These are phyloP conservation scores for Hozukius guyotensis DNA, from an alignment of 2,797 vertebrate genomes.

Conservation along the genomic window DNA sequence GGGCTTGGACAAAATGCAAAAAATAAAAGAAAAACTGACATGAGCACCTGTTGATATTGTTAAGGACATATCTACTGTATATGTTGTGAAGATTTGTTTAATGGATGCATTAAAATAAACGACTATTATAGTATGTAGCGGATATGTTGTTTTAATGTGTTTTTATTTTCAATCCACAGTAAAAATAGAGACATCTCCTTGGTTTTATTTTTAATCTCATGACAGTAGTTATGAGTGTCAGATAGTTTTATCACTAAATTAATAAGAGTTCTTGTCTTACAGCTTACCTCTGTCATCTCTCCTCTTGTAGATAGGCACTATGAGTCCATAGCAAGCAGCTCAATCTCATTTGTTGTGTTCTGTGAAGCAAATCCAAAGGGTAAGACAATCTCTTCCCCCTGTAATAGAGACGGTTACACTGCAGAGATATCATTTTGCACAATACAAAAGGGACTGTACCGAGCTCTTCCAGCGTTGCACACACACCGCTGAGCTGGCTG, in stretches of 20 bases:
- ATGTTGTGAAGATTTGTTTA: constrained; percentile 79
- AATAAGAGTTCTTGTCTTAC: background rate
- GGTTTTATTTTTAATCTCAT: background rate
- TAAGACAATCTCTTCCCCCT: constrained; percentile 82
- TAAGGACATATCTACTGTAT: constrained; percentile 76
- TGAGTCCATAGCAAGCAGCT: constrained; percentile 42
- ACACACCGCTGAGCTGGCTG: constrained; percentile 45
- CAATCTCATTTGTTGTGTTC: constrained; percentile 77
- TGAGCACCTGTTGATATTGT: constrained; percentile 65
- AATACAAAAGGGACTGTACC: constrained; percentile 80
- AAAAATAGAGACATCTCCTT: background rate
- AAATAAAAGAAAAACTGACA: constrained; percentile 56
- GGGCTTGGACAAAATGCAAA: constrained; percentile 73
- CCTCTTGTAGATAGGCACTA: constrained; percentile 3
- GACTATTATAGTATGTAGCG: constrained; percentile 52
- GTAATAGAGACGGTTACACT: constrained; percentile 81
- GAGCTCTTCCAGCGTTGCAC: constrained; percentile 62
- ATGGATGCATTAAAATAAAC: constrained; percentile 76
- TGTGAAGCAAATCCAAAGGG: constrained; percentile 77
- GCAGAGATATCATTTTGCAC: constrained; percentile 85
- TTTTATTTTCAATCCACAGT: constrained; percentile 31
- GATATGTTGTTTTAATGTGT: constrained; percentile 43
- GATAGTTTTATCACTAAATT: background rate
- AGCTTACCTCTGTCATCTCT: constrained; percentile 12
- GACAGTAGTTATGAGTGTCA: background rate